Evolutionary conservation across 2,888 invertebrate species (phyloP).

Genomic region (Xanthorhoe spadicearia): DNA sequence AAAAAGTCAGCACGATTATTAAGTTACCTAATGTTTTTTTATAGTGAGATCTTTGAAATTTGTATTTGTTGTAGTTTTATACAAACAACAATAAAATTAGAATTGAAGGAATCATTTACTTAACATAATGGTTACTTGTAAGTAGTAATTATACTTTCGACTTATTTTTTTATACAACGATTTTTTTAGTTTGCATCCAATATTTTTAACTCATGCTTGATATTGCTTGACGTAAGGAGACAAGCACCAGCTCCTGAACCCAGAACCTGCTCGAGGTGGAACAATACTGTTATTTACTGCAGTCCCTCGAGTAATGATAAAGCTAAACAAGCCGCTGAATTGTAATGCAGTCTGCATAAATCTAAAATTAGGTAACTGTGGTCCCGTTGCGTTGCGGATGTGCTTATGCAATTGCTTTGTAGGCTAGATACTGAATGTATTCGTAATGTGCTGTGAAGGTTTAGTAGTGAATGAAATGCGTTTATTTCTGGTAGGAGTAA

Average conservation of each 20-base stretch:
- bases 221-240: constrained; percentile 4
- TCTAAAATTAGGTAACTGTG: constrained; percentile 53
- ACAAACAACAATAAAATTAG: too few relatives aligned
- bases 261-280: constrained; percentile 46
- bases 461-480: background rate
- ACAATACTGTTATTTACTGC: constrained; percentile 69
- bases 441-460: background rate
- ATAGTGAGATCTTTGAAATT: background rate
- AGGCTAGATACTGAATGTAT: background rate
- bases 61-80: too few relatives aligned
- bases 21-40: background rate
- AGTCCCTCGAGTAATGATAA: constrained; percentile 65
- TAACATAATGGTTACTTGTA: too few relatives aligned
- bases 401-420: constrained; percentile 26
- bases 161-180: too few relatives aligned
- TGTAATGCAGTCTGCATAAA: constrained; percentile 58
- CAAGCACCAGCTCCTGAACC: background rate
- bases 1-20: background rate
- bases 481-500: too few relatives aligned
- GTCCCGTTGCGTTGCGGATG: constrained; percentile 29
- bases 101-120: too few relatives aligned
- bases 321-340: constrained; percentile 65
- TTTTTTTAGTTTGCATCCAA: too few relatives aligned
- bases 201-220: too few relatives aligned
- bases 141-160: too few relatives aligned